Conservation (phyloP, 2,888 invertebrate genomes). For the Strigamia transsilvanica region DNA sequence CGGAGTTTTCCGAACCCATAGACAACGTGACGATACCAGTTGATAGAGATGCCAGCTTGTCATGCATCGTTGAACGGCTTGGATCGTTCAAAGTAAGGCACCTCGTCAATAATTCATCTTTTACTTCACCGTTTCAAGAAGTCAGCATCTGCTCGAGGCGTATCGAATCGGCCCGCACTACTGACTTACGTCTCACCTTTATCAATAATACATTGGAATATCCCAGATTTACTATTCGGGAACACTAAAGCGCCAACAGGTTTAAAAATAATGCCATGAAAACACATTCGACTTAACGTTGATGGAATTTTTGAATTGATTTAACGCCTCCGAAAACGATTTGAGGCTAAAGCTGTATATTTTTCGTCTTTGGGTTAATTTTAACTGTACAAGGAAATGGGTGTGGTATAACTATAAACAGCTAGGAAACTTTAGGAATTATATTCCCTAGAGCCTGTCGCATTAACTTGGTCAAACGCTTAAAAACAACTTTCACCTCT, state of each 20-base stretch:
- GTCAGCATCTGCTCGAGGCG: slow-evolving; percentile 30
- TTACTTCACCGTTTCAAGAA: slow-evolving; percentile 26
- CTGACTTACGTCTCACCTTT: slow-evolving; percentile 23
- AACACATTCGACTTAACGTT: not conserved
- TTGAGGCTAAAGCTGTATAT: not conserved
- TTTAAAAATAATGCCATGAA: slow-evolving; percentile 7
- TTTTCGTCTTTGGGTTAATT: too few relatives aligned
- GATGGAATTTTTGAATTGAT: not conserved
- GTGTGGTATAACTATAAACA: too few relatives aligned
- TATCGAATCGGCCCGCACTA: slow-evolving; percentile 17
- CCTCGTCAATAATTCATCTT: slow-evolving; percentile 43
- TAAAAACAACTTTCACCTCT: too few relatives aligned
- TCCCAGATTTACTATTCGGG: not conserved
- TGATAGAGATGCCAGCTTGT: slow-evolving; percentile 52
- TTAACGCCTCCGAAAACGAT: not conserved
- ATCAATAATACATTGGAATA: slow-evolving; percentile 26
- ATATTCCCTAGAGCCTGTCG: too few relatives aligned
- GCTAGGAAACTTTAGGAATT: too few relatives aligned
- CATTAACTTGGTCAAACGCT: too few relatives aligned
- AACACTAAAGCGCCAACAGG: not conserved
- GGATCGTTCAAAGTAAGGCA: slow-evolving; percentile 31
- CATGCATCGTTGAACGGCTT: slow-evolving; percentile 51
- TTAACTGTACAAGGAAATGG: too few relatives aligned
- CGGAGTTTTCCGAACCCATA: slow-evolving; percentile 41
- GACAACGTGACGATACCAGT: slow-evolving; percentile 53